Evolutionary conservation across 2,888 invertebrate species (phyloP).

Genomic region (Drosophila histrio): DNA sequence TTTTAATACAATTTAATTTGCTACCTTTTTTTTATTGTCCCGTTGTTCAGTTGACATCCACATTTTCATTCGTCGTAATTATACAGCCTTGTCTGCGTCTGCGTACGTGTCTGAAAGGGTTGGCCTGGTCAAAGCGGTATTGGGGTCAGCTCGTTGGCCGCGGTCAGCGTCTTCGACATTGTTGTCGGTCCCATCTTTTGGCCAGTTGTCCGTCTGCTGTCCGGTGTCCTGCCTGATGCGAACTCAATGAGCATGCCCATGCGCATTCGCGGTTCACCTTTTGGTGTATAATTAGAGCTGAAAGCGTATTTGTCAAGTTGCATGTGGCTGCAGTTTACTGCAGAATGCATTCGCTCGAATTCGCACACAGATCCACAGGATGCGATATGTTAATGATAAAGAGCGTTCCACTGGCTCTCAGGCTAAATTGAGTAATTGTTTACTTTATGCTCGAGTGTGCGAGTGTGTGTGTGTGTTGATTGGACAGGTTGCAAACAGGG

Average conservation of each 20-base stretch:
- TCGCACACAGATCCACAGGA: slow-evolving; percentile 61
- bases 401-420: slow-evolving; percentile 53
- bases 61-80: slow-evolving; percentile 73
- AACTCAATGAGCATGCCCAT: slow-evolving; percentile 61
- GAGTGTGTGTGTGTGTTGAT: background rate
- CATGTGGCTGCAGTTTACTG: slow-evolving; percentile 37
- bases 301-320: slow-evolving; percentile 78
- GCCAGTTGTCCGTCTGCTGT: background rate
- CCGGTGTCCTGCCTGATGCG: slow-evolving; percentile 25
- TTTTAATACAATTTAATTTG: slow-evolving; percentile 74
- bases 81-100: slow-evolving; percentile 34
- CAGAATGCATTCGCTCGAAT: slow-evolving; percentile 34
- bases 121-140: slow-evolving; percentile 39
- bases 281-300: slow-evolving; percentile 71
- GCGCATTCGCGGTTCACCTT: slow-evolving; percentile 34
- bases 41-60: slow-evolving; percentile 67
- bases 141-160: slow-evolving; percentile 56
- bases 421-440: slow-evolving; percentile 68
- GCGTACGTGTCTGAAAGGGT: slow-evolving; percentile 64
- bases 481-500: slow-evolving; percentile 1
- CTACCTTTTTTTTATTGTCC: slow-evolving; percentile 49
- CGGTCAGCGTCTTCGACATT: slow-evolving; percentile 19
- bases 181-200: slow-evolving; percentile 10
- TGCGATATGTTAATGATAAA: slow-evolving; percentile 76
- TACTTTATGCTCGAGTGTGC: slow-evolving; percentile 11